Conservation (phyloP, 92 coral and sea anemone species). For the Heteractis magnifica region DNA sequence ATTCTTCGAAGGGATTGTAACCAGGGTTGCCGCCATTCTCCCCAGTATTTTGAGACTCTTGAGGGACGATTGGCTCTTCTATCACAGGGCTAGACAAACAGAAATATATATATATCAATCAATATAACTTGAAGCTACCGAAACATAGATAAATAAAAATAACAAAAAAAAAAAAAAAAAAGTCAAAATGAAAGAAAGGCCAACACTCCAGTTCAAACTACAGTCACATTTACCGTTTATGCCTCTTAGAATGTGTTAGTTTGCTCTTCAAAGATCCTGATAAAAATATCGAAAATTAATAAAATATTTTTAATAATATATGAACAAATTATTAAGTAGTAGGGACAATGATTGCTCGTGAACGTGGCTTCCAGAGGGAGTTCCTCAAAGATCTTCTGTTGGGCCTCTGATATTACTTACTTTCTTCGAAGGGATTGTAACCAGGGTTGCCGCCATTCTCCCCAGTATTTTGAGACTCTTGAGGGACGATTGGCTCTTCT, state of each 20-base stretch:
- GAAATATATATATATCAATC: no score
- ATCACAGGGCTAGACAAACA: neutral
- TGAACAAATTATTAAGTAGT: neutral
- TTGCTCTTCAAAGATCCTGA: neutral
- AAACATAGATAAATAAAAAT: no score
- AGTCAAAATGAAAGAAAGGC: neutral
- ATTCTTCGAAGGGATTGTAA: neutral
- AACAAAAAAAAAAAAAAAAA: neutral
- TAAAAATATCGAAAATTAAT: neutral
- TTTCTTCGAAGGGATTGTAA: neutral
- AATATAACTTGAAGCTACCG: no score
- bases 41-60: neutral
- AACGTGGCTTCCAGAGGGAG: neutral
- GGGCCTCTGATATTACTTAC: neutral
- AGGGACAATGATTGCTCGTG: no score
- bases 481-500: neutral
- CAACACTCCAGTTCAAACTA: neutral
- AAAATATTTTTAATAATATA: neutral
- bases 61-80: neutral
- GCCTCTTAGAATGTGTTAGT: neutral
- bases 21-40: conserved; percentile 4
- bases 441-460: conserved; percentile 3
- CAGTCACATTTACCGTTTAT: neutral
- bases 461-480: neutral
- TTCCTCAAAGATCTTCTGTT: neutral